Conservation (phyloP, 2,888 invertebrate species). For the Plusia festucae region DNA sequence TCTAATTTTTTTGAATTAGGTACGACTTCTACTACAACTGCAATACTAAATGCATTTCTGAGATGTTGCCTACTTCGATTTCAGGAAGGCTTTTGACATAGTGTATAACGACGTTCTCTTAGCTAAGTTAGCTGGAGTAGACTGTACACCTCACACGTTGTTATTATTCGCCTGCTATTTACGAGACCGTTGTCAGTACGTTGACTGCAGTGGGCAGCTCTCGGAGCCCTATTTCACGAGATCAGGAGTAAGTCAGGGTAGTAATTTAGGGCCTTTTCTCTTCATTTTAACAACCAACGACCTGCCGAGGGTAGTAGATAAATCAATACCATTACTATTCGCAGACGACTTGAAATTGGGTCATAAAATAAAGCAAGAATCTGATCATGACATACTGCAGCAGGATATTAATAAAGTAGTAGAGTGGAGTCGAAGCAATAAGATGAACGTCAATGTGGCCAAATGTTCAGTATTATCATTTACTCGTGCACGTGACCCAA, state of each 20-base stretch:
- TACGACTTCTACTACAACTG: no score
- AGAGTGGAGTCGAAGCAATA: no score
- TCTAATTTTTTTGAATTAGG: no score
- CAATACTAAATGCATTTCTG: no score
- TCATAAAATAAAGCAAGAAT: neutral
- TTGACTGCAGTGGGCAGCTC: conserved; percentile 9
- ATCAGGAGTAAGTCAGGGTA: conserved; percentile 16
- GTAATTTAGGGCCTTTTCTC: conserved; percentile 12
- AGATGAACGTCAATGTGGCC: no score
- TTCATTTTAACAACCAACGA: conserved; percentile 18
- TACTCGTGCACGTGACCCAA: no score
- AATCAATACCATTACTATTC: neutral
- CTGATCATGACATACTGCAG: no score
- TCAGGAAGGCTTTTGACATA: conserved; percentile 15
- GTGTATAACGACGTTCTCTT: conserved; percentile 2
- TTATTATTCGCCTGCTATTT: conserved; percentile 16
- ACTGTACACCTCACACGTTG: conserved; percentile 13
- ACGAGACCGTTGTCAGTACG: conserved; percentile 13
- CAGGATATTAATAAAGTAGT: no score
- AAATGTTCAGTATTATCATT: no score
- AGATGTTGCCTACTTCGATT: conserved; percentile 25
- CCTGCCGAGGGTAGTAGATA: neutral
- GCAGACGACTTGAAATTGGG: no score
- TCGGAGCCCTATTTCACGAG: conserved; percentile 14
- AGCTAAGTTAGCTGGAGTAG: neutral